Evolutionary conservation across 2,888 invertebrate species (phyloP).

Genomic region (Neoitamus cyanurus): DNA sequence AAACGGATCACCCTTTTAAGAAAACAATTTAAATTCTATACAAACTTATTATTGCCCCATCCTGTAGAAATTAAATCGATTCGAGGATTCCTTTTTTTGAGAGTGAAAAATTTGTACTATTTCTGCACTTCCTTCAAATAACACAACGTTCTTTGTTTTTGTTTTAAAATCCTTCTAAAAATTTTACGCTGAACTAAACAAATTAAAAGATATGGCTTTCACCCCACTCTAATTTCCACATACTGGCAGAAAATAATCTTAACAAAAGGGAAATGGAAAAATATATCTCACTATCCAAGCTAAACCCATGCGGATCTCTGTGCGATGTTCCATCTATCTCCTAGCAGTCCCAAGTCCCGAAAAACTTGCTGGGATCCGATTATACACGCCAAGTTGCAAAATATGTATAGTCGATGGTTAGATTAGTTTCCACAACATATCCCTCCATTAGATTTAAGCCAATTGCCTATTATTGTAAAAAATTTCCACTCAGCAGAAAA

Average conservation of each 20-base stretch:
- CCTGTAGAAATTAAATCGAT: no score
- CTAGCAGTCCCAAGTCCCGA: not conserved
- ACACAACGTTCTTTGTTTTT: no score
- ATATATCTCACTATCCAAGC: not conserved
- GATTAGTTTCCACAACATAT: slow-evolving; percentile 1
- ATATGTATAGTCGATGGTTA: not conserved
- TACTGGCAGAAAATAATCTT: no score
- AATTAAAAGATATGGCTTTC: no score
- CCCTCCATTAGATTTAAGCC: not conserved
- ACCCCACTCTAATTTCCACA: no score
- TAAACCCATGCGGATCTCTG: not conserved
- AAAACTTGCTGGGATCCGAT: not conserved
- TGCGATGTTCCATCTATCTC: not conserved
- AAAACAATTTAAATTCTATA: no score
- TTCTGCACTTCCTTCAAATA: no score
- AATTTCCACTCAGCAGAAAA: not conserved
- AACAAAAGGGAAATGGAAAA: not conserved
- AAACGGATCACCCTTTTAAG: no score
- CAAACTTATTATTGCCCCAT: no score
- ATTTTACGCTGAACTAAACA: not conserved
- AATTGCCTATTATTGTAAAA: not conserved
- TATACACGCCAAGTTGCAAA: not conserved
- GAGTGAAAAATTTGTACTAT: no score
- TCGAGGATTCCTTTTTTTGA: no score
- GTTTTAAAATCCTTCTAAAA: not conserved